Evolutionary conservation across 2,888 invertebrate genomes (phyloP).

Genomic region (Luperina nickerlii): DNA sequence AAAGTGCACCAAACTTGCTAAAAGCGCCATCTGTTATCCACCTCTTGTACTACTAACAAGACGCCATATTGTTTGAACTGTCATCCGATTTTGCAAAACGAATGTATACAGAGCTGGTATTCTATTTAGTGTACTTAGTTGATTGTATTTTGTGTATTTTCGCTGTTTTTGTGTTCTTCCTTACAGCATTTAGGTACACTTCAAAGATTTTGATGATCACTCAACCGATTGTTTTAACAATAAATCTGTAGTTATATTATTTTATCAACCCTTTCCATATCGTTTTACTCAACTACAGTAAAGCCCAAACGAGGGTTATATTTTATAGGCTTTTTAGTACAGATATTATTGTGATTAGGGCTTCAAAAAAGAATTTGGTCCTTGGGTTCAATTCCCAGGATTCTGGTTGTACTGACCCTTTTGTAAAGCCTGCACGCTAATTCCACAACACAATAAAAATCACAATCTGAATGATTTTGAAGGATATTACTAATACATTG

Average conservation of each 20-base stretch:
- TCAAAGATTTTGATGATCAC: not conserved
- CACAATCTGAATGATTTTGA: no score
- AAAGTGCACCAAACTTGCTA: not conserved
- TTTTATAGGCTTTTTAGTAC: not conserved
- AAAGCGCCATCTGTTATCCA: slow-evolving; percentile 43
- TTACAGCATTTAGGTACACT: slow-evolving; percentile 46
- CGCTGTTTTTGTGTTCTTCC: slow-evolving; percentile 28
- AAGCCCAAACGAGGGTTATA: not conserved
- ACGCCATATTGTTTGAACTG: slow-evolving; percentile 47
- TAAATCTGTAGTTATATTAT: no score
- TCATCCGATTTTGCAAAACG: slow-evolving; percentile 48
- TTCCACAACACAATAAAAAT: no score
- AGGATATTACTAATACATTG: no score
- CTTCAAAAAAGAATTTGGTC: not conserved
- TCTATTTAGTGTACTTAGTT: not conserved
- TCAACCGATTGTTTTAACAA: not conserved
- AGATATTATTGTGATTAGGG: not conserved
- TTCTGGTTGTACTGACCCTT: not conserved
- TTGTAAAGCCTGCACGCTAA: not conserved
- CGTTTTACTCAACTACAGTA: not conserved
- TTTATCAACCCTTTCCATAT: not conserved
- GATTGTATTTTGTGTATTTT: slow-evolving; percentile 24
- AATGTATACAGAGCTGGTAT: slow-evolving; percentile 47
- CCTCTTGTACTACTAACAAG: slow-evolving; percentile 9
- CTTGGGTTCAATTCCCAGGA: not conserved